Conservation (phyloP, 2,888 invertebrate species). For the Ectemnius continuus region DNA sequence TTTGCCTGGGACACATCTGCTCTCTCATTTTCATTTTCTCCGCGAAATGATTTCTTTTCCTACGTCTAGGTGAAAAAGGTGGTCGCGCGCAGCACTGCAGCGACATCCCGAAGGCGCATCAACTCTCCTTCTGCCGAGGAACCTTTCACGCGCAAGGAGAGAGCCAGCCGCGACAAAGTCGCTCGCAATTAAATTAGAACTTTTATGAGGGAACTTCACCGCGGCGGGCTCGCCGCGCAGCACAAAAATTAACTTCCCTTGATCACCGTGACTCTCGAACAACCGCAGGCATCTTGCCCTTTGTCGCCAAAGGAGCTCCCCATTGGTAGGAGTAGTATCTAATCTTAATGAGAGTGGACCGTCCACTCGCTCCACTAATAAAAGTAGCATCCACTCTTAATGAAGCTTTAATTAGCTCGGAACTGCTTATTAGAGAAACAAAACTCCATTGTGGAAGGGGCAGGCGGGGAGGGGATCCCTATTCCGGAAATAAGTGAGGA, state of each 20-base stretch:
- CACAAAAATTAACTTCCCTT: constrained; percentile 33
- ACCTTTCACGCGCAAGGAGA: constrained; percentile 20
- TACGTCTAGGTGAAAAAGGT: constrained; percentile 50
- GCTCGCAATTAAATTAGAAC: constrained; percentile 40
- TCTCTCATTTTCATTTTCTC: constrained; percentile 66
- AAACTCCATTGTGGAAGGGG: neutral
- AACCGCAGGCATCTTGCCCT: neutral
- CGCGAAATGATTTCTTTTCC: constrained; percentile 58
- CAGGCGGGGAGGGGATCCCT: too few relatives aligned
- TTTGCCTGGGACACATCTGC: constrained; percentile 63
- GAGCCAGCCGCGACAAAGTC: constrained; percentile 27
- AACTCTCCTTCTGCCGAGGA: constrained; percentile 13
- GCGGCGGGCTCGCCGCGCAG: constrained; percentile 7
- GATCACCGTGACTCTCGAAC: constrained; percentile 14
- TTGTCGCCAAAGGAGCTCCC: neutral
- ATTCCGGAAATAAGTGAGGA: neutral
- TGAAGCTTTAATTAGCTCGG: neutral
- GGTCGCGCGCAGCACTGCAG: neutral
- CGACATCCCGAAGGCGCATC: constrained; percentile 29
- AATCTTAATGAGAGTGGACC: neutral
- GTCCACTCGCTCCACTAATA: neutral
- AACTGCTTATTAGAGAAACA: neutral
- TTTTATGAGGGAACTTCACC: constrained; percentile 23
- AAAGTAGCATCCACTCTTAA: neutral
- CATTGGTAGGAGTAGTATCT: neutral